A percentile compares a stretch with the other conserved stretches of the same genome.
phyloP scores from a whole-genome alignment of 2,113 vertebrate species.

The Alectura lathami region DNA sequence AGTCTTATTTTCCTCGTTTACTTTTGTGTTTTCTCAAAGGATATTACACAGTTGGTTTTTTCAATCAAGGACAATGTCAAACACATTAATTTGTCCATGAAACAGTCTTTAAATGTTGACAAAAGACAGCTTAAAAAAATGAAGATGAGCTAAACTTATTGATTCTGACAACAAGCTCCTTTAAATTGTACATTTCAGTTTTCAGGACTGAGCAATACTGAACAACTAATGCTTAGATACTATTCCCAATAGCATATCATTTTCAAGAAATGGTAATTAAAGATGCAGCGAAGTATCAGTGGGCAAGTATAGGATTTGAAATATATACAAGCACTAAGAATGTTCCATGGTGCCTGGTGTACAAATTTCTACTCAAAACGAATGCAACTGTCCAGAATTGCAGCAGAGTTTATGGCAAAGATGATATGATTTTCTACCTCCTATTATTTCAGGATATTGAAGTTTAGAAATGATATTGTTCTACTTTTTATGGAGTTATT shows the following conservation, averaged over 20 bases:
- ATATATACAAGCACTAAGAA: neutral
- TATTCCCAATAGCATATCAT: neutral
- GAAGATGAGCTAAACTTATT: neutral
- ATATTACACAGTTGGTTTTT: neutral
- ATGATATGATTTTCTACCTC: neutral
- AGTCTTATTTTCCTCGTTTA: neutral
- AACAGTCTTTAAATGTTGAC: neutral
- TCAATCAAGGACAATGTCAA: slow-evolving; percentile 1
- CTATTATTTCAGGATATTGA: neutral
- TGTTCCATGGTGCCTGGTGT: neutral
- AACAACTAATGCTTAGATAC: neutral
- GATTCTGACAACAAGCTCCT: neutral
- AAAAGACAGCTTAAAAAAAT: neutral
- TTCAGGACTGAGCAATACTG: neutral
- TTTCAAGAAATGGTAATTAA: neutral
- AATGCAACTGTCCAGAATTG: neutral
- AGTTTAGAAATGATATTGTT: neutral
- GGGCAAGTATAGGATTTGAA: neutral
- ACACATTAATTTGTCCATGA: neutral
- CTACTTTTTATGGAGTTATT: neutral
- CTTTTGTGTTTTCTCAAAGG: slow-evolving; percentile 19
- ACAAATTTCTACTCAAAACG: neutral
- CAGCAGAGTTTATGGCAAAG: neutral
- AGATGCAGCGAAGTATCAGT: neutral
- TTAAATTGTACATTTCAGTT: neutral